Conservation (phyloP, 2,797 vertebrate genomes). For the Champsocephalus esox region DNA sequence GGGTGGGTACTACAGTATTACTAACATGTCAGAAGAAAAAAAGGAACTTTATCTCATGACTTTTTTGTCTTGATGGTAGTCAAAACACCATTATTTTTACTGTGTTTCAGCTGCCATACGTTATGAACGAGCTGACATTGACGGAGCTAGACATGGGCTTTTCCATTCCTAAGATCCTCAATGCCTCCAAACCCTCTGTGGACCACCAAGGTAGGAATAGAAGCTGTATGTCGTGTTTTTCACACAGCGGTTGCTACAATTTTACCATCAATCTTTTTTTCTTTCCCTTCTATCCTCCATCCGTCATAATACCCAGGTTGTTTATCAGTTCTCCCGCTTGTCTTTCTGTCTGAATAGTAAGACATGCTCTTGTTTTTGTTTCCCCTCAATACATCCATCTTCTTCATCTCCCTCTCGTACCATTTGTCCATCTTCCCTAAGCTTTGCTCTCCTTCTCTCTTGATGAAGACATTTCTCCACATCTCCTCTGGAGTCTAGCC, state of each 20-base stretch:
- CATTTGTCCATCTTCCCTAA: slow-evolving; percentile 10
- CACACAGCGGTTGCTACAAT: not conserved
- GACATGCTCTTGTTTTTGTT: slow-evolving; percentile 2
- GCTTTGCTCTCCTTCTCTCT: slow-evolving; percentile 20
- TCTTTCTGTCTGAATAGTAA: slow-evolving; percentile 1
- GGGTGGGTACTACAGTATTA: slow-evolving; percentile 82
- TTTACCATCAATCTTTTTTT: not conserved
- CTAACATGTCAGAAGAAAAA: not conserved
- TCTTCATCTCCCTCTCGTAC: not conserved
- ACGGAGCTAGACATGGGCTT: slow-evolving; percentile 99
- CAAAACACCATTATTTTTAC: not conserved
- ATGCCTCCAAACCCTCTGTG: slow-evolving; percentile 92
- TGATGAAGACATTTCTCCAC: slow-evolving; percentile 30
- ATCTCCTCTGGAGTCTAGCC: slow-evolving; percentile 27
- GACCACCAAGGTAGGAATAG: slow-evolving; percentile 93
- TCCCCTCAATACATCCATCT: not conserved
- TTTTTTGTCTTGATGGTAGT: not conserved
- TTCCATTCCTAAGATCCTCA: slow-evolving; percentile 95
- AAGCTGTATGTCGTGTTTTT: slow-evolving; percentile 3
- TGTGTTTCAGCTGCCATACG: slow-evolving; percentile 92
- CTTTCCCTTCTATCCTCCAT: not conserved
- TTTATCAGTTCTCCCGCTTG: slow-evolving; percentile 4
- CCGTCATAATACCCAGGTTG: not conserved
- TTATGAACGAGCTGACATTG: slow-evolving; percentile 98
- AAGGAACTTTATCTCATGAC: not conserved